phyloP scores from a whole-genome alignment of 1,140 invertebrate species.

The Zophobas morio region DNA sequence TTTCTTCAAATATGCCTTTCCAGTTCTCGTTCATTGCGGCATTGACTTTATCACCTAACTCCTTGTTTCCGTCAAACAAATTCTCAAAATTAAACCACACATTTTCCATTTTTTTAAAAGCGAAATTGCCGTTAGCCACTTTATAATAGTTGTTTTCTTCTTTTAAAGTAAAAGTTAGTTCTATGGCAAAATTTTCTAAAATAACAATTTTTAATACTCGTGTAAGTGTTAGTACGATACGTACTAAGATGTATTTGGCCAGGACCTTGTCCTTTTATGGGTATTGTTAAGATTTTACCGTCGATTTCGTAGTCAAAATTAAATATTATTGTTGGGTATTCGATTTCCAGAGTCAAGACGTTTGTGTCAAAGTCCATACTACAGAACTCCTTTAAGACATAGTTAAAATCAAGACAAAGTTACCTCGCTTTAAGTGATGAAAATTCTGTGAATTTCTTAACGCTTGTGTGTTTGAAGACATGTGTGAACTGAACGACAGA shows the following conservation, averaged over 20 bases:
- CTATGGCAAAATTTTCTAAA: neutral
- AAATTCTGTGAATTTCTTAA: neutral
- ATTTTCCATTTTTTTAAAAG: too few relatives aligned
- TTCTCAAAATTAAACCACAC: too few relatives aligned
- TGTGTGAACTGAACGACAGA: too few relatives aligned
- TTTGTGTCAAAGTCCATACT: conserved; percentile 52
- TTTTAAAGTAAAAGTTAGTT: too few relatives aligned
- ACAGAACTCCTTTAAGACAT: too few relatives aligned
- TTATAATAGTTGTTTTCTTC: too few relatives aligned
- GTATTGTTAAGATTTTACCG: conserved; percentile 47
- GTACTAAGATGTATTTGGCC: neutral
- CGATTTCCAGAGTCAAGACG: conserved; percentile 15
- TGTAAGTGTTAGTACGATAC: neutral
- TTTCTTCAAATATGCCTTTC: too few relatives aligned
- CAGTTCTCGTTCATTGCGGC: too few relatives aligned
- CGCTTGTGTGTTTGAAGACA: conserved; percentile 1
- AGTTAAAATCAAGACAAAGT: conserved; percentile 24
- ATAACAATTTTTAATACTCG: neutral
- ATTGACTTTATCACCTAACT: too few relatives aligned
- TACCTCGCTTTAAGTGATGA: neutral
- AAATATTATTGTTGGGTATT: conserved; percentile 31
- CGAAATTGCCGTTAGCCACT: too few relatives aligned
- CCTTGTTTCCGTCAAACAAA: too few relatives aligned
- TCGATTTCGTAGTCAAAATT: conserved; percentile 33
- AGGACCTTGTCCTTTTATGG: conserved; percentile 50